Percentiles rank a stretch among this genome's conserved stretches.
phyloP scores from a whole-genome alignment of 2,113 vertebrate species.

The Erythrocercus mccallii region DNA sequence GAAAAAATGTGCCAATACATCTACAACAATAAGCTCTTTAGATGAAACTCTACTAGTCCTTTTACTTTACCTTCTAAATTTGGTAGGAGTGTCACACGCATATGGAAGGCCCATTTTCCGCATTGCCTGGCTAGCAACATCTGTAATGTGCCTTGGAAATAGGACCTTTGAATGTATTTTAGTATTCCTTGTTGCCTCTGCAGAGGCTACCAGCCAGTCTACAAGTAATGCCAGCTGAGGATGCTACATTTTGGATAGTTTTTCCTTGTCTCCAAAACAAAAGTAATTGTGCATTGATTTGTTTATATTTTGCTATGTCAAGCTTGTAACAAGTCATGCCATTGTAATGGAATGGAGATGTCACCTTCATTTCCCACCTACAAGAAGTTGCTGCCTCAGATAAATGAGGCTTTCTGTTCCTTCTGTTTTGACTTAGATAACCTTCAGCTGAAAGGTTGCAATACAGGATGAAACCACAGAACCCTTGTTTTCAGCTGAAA shows the following conservation, averaged over 20 bases:
- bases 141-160: background rate
- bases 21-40: background rate
- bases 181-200: background rate
- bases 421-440: background rate
- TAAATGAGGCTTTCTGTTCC: background rate
- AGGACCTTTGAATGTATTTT: background rate
- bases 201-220: conserved; percentile 7
- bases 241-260: background rate
- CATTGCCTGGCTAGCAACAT: background rate
- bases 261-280: background rate
- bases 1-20: background rate
- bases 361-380: background rate
- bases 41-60: background rate
- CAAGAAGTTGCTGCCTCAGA: background rate
- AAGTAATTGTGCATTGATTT: background rate
- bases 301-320: background rate
- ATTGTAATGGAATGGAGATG: background rate
- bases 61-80: background rate
- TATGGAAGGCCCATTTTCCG: background rate
- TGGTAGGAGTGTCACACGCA: background rate
- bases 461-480: background rate
- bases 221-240: background rate
- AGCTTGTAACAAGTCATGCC: background rate
- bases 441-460: background rate
- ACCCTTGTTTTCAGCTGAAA: background rate